phyloP scores from a whole-genome alignment of 2,113 vertebrate genomes.

The human (Homo sapiens) region GRCh38 chr2:223091501-223092000 shows the following conservation, averaged over 20 bases:
- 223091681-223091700: not conserved
- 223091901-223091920: not conserved
- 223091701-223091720: not conserved
- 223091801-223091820: not conserved
- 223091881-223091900: not conserved
- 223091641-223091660: not conserved
- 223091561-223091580: not conserved
- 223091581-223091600: not conserved
- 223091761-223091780: not conserved
- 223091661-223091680: not conserved
- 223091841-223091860: not conserved
- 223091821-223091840: not conserved
- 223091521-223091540: not conserved
- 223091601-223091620: not conserved
- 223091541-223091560: not conserved
- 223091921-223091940: not conserved
- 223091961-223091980: not conserved
- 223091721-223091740: not conserved
- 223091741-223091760: not conserved
- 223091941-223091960: not conserved
- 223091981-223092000: not conserved
- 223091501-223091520: not conserved
- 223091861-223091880: not conserved
- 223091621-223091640: not conserved
- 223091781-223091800: not conserved